These are phyloP conservation scores for Hippocampus barbouri DNA, from an alignment of 2,113 vertebrate genomes.

Conservation along the genomic window DNA sequence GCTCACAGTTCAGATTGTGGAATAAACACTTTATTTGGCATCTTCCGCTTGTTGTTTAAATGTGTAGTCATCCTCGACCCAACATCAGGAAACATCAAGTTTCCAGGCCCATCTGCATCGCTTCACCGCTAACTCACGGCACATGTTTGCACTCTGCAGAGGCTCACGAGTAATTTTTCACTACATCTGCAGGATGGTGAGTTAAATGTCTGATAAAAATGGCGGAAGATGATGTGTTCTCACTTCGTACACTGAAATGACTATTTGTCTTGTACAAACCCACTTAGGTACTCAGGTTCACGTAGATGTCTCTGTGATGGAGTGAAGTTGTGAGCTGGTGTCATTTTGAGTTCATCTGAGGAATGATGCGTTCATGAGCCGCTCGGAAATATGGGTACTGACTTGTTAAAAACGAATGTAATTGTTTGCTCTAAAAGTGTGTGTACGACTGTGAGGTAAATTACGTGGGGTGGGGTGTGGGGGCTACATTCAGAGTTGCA, in stretches of 20 bases:
- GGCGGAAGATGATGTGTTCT: background rate
- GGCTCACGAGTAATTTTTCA: slow-evolving; percentile 26
- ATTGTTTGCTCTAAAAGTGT: no score
- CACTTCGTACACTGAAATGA: background rate
- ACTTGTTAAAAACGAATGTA: no score
- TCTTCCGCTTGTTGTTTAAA: slow-evolving; percentile 16
- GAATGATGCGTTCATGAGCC: no score
- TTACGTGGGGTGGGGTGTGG: no score
- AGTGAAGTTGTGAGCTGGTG: no score
- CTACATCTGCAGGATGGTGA: slow-evolving; percentile 31
- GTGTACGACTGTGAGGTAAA: no score
- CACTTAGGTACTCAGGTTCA: background rate
- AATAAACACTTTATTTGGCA: slow-evolving; percentile 70
- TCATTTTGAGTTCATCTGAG: no score
- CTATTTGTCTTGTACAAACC: background rate
- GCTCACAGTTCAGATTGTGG: slow-evolving; percentile 56
- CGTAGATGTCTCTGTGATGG: no score
- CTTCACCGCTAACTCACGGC: slow-evolving; percentile 37
- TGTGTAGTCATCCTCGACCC: slow-evolving; percentile 10
- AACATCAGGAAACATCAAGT: slow-evolving; percentile 13
- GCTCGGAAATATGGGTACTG: no score
- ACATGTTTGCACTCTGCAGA: slow-evolving; percentile 15
- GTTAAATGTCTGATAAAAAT: slow-evolving; percentile 17
- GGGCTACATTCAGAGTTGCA: no score
- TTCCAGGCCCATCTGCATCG: slow-evolving; percentile 28